Evolutionary conservation across 2,888 invertebrate species (phyloP).

Genomic region (Cybosia mesomella): DNA sequence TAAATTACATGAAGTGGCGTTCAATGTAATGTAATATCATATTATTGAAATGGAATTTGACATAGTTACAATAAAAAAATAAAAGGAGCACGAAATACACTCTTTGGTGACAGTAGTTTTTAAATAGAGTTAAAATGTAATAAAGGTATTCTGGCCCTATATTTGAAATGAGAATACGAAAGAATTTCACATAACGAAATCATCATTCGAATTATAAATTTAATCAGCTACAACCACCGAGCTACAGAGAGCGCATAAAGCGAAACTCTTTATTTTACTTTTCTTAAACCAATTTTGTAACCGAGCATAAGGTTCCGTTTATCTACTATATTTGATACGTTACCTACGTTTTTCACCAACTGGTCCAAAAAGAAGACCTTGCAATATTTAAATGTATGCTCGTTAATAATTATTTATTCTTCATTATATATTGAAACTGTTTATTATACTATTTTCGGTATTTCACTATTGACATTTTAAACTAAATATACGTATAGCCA

Average conservation of each 20-base stretch:
- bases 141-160: neutral
- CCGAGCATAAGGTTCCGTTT: neutral
- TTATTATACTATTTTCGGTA: no score
- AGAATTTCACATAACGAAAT: neutral
- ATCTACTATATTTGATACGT: neutral
- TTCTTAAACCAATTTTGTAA: slow-evolving; percentile 17
- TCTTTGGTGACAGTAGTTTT: neutral
- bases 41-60: neutral
- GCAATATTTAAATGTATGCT: neutral
- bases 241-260: slow-evolving; percentile 12
- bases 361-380: neutral
- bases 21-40: neutral
- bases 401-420: no score
- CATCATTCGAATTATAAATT: slow-evolving; percentile 33
- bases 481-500: no score
- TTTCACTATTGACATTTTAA: no score
- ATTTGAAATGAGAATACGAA: neutral
- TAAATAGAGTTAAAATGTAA: neutral
- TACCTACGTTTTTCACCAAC: neutral
- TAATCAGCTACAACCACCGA: slow-evolving; percentile 21
- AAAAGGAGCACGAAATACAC: neutral
- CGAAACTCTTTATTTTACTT: slow-evolving; percentile 24
- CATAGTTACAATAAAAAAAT: neutral
- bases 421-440: no score
- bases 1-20: neutral